Base-by-base conservation (phyloP, 2,888 invertebrate species). In the Nebria brevicollis region DNA sequence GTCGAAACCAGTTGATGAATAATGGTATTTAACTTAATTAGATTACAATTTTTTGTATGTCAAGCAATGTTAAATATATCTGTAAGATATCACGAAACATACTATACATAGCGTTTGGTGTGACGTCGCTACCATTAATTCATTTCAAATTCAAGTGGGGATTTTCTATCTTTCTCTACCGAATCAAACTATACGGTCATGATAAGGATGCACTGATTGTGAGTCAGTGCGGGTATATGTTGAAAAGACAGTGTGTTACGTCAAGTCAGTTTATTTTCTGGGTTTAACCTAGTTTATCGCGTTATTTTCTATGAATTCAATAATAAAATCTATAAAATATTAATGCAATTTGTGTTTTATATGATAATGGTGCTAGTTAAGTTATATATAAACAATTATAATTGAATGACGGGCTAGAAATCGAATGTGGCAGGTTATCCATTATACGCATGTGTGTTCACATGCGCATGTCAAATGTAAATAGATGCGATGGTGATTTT, bases 121-220 rank as follows among this genome's bases (percentile, higher is more conserved):
- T 74, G 78, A 78, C 73, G 78, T 78, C 66, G 73, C n/a, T 54
- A 54, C 66, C 42, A 65, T 77, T 20, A 77, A 34, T 70, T 77
- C 11, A 70, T 34, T 34, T 34, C 34, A 34, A 34, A 41, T 15
- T 72, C 20, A 68, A 72, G 65, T 77, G 65, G 34, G 65, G 43
- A 64, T 10, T 65, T 54, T 4, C 25, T 54, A n/a, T 34, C 64
- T 10, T 11, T 26, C 26, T 72, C n/a, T 41, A 72, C 8, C 6
- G n/a, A n/a, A 25, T 10, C 2, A n/a, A 25, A 34, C 72, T 72
- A 25, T 4, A 72, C 20, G 43, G 5, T 34, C 26, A n/a, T 25
- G 41, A 78, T 73, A 78, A 74, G 74, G 78, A 78, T n/a, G 73
- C 66, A 65, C 54, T 54, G 54, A 54, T 54, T 11, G 54, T 13